Conservation (phyloP, 2,113 vertebrate species). For the Galbula dea region DNA sequence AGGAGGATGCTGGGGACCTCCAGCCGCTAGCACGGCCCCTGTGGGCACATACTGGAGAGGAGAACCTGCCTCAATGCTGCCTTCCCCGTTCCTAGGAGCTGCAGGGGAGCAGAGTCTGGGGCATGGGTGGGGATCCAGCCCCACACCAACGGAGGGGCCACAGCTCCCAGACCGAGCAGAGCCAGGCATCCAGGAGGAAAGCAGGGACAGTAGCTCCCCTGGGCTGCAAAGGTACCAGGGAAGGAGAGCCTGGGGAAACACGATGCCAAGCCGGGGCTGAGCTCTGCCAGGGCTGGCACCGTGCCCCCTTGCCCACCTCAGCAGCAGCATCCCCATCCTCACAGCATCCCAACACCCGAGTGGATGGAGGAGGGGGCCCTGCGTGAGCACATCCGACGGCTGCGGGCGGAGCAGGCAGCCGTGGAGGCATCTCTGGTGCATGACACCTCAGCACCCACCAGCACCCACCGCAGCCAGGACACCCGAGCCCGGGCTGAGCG, state of each 20-base stretch:
- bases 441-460: neutral
- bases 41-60: neutral
- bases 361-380: slow-evolving; percentile 70
- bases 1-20: neutral
- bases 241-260: fast-evolving
- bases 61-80: neutral
- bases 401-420: slow-evolving; percentile 73
- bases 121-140: neutral
- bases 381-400: slow-evolving; percentile 62
- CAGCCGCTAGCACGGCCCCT: neutral
- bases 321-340: fast-evolving
- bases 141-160: neutral
- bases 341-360: neutral
- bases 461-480: neutral
- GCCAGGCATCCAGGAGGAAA: neutral
- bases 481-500: neutral
- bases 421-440: slow-evolving; percentile 70
- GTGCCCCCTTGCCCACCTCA: neutral
- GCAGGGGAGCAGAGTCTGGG: fast-evolving
- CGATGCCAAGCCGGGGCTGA: neutral
- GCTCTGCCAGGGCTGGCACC: neutral
- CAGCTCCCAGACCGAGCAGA: neutral
- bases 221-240: neutral
- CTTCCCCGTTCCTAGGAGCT: neutral
- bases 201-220: fast-evolving